Conservation (phyloP, 2,797 vertebrate genomes). For the Clarias pachynema region DNA sequence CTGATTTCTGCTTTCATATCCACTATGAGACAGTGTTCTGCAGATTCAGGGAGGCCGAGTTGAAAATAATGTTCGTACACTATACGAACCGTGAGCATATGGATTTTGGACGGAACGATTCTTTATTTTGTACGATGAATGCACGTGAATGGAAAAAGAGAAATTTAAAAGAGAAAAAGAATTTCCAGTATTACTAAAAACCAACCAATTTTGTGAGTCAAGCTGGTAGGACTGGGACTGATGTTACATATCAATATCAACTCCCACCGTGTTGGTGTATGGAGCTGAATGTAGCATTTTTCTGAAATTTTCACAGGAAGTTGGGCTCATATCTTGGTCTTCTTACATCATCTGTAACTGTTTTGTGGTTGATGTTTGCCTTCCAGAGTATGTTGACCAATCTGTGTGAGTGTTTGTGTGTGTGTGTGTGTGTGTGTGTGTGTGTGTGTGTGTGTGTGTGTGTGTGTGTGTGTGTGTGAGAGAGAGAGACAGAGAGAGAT, state of each 20-base stretch:
- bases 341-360: conserved; percentile 53
- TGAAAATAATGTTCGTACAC: not conserved
- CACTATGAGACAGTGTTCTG: not conserved
- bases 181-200: conserved; percentile 18
- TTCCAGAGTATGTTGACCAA: conserved; percentile 53
- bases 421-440: conserved; percentile 22
- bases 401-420: conserved; percentile 33
- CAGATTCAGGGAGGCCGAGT: not conserved
- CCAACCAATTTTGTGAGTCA: not conserved
- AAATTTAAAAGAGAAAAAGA: not conserved
- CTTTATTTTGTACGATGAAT: not conserved
- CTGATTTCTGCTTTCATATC: not conserved
- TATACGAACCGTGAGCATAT: not conserved
- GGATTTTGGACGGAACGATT: not conserved
- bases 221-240: conserved; percentile 5
- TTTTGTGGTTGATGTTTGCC: conserved; percentile 52
- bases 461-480: conserved; percentile 14
- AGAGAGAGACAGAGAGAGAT: no score
- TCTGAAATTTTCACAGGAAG: conserved; percentile 48
- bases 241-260: conserved; percentile 13
- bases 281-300: conserved; percentile 36
- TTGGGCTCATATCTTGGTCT: conserved; percentile 49
- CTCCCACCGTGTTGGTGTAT: conserved; percentile 23
- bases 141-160: no score
- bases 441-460: conserved; percentile 4